Evolutionary conservation across 2,888 invertebrate species (phyloP), one percentile per base, ranked within the genome.

Genomic region (Lasioglossum villosulum): DNA sequence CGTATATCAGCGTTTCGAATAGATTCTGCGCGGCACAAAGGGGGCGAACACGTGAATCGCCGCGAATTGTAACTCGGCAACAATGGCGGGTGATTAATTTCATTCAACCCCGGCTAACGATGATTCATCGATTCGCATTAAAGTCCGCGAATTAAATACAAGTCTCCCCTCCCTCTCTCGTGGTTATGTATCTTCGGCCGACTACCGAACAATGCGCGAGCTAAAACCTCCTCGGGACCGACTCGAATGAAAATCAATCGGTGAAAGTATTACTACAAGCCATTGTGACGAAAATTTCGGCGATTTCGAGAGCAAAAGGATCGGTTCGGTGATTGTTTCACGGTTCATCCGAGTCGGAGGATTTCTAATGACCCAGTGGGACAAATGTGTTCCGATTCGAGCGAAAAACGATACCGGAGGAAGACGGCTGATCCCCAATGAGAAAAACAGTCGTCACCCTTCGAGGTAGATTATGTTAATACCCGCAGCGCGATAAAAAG

Each of bases 1-100:
- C 96, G 86, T 97, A 96, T 79, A 97, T 97, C 97, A 98, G 97
- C 5, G 98, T 97, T 93, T 97, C 97, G 5, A 97, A 96, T 45
- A 98, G 95, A 92, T 96, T 97, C 98, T 98, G 88, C n/a, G 48
- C 45, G 80, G 81, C 66, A 89, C 82, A 84, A 82, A 84, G 79
- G 56, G 39, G 70, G 59, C 37, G 59, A 56, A 12, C 70, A 30
- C 63, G 30, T 81, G 88, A 80, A 82, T 68, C 37, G 70, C 23
- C 70, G 84, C 77, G 78, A 84, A 68, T 73, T 52, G 74, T 66
- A 56, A 14, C 16, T 19, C 63, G 75, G 72, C 86, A 78, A 85
- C 85, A 86, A 86, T 86, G 85, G 86, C 63, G 16, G 52, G 75
- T 85, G 86, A 84, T 86, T 86, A 86, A 86, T 86, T 86, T 85